A percentile compares a stretch with the other conserved stretches of the same genome.
phyloP scores from a whole-genome alignment of 1,140 invertebrate genomes.

The Hyles euphorbiae region DNA sequence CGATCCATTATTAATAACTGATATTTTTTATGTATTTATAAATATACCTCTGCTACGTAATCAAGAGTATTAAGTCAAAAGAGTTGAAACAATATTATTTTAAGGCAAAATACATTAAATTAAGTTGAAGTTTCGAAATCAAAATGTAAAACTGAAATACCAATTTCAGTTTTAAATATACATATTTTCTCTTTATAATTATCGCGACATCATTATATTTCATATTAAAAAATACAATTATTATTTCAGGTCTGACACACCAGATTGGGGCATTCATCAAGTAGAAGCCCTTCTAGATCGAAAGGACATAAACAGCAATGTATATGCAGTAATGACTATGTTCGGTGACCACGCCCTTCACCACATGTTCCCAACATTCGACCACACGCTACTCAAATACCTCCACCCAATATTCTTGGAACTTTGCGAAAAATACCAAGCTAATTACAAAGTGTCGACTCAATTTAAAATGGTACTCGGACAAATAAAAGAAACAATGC shows the following conservation, averaged over 20 bases:
- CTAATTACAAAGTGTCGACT: slow-evolving; percentile 74
- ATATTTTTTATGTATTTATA: too few species aligned
- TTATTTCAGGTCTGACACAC: slow-evolving; percentile 51
- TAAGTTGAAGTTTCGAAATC: too few species aligned
- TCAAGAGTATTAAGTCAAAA: too few species aligned
- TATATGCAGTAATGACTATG: slow-evolving; percentile 81
- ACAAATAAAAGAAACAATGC: slow-evolving; percentile 81
- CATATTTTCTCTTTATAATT: too few species aligned
- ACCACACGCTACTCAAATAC: slow-evolving; percentile 82
- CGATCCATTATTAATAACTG: too few species aligned
- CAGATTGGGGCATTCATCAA: slow-evolving; percentile 87
- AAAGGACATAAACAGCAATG: slow-evolving; percentile 79
- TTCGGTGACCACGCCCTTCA: slow-evolving; percentile 87
- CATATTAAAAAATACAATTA: too few species aligned
- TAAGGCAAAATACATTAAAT: too few species aligned
- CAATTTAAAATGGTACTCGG: slow-evolving; percentile 80
- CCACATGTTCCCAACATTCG: slow-evolving; percentile 89
- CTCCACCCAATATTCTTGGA: slow-evolving; percentile 80
- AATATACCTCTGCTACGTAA: too few species aligned
- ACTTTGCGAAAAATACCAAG: slow-evolving; percentile 82
- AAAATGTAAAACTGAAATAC: too few species aligned
- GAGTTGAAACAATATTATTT: too few species aligned
- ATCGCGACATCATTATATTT: too few species aligned
- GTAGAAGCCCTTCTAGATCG: slow-evolving; percentile 84
- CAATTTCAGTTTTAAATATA: too few species aligned